A percentile compares a stretch with the other conserved stretches of the same genome.
Evolutionary conservation across 2,888 invertebrate genomes (phyloP).

Genomic region (Eulithis testata): DNA sequence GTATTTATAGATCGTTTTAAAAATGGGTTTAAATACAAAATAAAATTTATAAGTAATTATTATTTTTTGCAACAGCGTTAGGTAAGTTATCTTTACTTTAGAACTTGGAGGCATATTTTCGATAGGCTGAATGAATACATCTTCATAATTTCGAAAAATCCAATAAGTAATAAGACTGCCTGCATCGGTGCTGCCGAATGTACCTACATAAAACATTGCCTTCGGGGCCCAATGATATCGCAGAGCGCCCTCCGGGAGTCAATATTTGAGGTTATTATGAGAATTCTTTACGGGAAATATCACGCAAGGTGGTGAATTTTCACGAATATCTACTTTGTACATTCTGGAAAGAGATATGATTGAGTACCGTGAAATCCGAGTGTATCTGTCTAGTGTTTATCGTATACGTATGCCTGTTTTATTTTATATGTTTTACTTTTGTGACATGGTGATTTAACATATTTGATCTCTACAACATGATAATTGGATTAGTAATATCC

Average conservation of each 20-base stretch:
- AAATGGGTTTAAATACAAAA: too few species aligned
- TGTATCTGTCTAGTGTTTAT: neutral
- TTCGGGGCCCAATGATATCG: slow-evolving; percentile 22
- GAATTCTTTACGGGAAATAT: slow-evolving; percentile 12
- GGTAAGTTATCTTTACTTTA: too few species aligned
- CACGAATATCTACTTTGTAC: neutral
- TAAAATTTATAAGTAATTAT: too few species aligned
- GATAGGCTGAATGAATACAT: too few species aligned
- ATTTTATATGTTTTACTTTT: too few species aligned
- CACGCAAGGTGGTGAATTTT: slow-evolving; percentile 5
- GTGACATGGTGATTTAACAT: too few species aligned
- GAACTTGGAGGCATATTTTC: too few species aligned
- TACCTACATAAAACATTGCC: slow-evolving; percentile 27
- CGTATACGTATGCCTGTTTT: too few species aligned
- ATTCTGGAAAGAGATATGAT: slow-evolving; percentile 2
- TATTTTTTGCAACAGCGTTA: too few species aligned
- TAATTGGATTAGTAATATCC: too few species aligned
- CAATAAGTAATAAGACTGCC: slow-evolving; percentile 13
- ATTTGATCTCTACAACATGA: too few species aligned
- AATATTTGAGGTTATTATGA: slow-evolving; percentile 26
- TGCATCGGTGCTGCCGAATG: slow-evolving; percentile 8
- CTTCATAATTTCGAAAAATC: slow-evolving; percentile 6
- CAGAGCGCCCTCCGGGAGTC: slow-evolving; percentile 5
- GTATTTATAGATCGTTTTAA: too few species aligned
- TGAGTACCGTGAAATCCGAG: neutral